Conservation (phyloP, 1,140 invertebrate genomes). For the Dryas iulia region DNA sequence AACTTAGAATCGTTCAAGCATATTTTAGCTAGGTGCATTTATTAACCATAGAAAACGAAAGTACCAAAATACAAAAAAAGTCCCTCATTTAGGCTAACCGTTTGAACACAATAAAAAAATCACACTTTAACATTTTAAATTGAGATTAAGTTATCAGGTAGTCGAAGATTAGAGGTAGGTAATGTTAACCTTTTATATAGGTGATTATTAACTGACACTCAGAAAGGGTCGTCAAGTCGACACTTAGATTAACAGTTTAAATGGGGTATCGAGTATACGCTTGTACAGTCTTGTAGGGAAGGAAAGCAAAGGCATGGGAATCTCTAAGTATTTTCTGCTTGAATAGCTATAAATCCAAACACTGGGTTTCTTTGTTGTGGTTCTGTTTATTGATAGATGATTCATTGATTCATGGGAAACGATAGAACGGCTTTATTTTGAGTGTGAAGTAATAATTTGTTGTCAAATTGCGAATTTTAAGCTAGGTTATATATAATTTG, state of each 20-base stretch:
- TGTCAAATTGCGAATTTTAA: neutral
- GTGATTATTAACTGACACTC: slow-evolving; percentile 55
- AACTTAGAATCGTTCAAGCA: too few relatives aligned
- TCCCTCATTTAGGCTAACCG: slow-evolving; percentile 18
- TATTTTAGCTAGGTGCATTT: too few relatives aligned
- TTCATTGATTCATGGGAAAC: slow-evolving; percentile 38
- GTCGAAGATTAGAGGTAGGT: slow-evolving; percentile 38
- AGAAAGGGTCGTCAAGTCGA: slow-evolving; percentile 43
- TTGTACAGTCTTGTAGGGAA: slow-evolving; percentile 32
- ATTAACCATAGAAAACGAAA: too few relatives aligned
- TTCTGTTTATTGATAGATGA: slow-evolving; percentile 46
- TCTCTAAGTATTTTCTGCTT: slow-evolving; percentile 61
- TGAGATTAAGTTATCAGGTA: slow-evolving; percentile 54
- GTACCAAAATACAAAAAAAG: neutral
- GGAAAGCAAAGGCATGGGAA: slow-evolving; percentile 68
- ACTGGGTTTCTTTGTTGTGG: slow-evolving; percentile 60
- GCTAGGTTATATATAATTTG: neutral
- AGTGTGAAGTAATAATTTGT: neutral
- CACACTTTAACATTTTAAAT: slow-evolving; percentile 28
- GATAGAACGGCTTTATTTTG: neutral
- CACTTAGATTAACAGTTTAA: slow-evolving; percentile 62
- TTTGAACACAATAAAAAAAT: neutral
- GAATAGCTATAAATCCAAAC: slow-evolving; percentile 63
- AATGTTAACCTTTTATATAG: slow-evolving; percentile 34
- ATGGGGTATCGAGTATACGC: slow-evolving; percentile 42